Evolutionary conservation across 2,888 invertebrate species (phyloP).

Genomic region (Lymantria dispar): DNA sequence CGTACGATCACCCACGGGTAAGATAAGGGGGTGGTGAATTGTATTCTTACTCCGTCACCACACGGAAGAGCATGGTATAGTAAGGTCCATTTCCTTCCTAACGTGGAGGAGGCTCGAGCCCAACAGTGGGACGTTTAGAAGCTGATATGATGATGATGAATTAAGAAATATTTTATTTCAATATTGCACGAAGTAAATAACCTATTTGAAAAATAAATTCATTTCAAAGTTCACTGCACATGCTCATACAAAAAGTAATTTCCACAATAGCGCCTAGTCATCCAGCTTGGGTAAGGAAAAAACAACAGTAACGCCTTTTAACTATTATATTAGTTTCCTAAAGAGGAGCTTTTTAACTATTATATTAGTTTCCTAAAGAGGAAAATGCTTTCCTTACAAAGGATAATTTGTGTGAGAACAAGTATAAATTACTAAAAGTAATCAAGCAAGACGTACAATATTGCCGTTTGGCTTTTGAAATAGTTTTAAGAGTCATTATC

Average conservation of each 20-base stretch:
- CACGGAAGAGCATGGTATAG: too few species aligned
- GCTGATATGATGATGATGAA: too few species aligned
- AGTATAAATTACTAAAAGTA: slow-evolving; percentile 66
- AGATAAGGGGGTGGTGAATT: too few species aligned
- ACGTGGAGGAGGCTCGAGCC: too few species aligned
- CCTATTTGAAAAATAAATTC: not conserved
- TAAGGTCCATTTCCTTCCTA: too few species aligned
- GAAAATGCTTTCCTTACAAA: slow-evolving; percentile 15
- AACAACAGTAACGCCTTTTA: slow-evolving; percentile 10
- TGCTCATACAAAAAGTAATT: not conserved
- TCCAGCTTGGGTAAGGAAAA: not conserved
- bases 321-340: slow-evolving; percentile 14
- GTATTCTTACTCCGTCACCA: too few species aligned
- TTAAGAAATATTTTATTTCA: too few species aligned
- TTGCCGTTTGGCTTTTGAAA: too few species aligned
- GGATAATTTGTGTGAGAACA: slow-evolving; percentile 60
- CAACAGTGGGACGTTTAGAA: too few species aligned
- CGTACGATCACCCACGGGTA: too few species aligned
- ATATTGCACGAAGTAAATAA: too few species aligned
- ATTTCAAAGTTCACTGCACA: not conserved
- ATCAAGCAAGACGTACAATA: slow-evolving; percentile 49
- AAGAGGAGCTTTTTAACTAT: slow-evolving; percentile 14
- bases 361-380: slow-evolving; percentile 18
- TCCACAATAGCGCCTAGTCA: not conserved
- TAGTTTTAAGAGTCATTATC: too few species aligned